These are phyloP conservation scores for Lampris megalopsis DNA, from an alignment of 2,113 vertebrate species.

Conservation along the genomic window DNA sequence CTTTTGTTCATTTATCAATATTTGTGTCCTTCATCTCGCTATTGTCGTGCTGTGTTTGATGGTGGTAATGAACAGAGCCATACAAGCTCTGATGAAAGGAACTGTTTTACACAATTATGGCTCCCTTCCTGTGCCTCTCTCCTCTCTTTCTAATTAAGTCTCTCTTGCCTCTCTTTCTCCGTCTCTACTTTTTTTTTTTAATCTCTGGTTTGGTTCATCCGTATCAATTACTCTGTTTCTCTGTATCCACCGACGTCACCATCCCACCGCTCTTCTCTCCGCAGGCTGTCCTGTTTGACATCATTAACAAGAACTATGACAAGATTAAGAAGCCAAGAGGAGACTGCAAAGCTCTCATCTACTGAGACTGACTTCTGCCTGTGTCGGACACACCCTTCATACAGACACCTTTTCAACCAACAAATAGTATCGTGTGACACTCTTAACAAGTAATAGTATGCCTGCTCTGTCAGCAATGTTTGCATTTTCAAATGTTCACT, in stretches of 20 bases:
- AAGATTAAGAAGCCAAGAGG: slow-evolving; percentile 93
- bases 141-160: slow-evolving; percentile 11
- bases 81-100: slow-evolving; percentile 60
- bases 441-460: slow-evolving; percentile 40
- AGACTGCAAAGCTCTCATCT: slow-evolving; percentile 91
- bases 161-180: background rate
- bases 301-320: slow-evolving; percentile 90
- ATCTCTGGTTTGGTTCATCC: background rate
- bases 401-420: background rate
- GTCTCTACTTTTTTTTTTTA: slow-evolving; percentile 1
- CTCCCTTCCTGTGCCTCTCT: slow-evolving; percentile 23
- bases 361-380: slow-evolving; percentile 74
- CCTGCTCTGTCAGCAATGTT: slow-evolving; percentile 7
- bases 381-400: background rate
- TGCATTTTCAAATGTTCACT: slow-evolving; percentile 12
- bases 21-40: slow-evolving; percentile 34
- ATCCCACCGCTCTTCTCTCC: slow-evolving; percentile 15
- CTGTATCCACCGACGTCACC: slow-evolving; percentile 7
- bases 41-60: slow-evolving; percentile 59
- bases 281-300: slow-evolving; percentile 89
- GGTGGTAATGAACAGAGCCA: slow-evolving; percentile 46
- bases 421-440: slow-evolving; percentile 56
- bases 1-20: slow-evolving; percentile 50
- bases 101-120: slow-evolving; percentile 25
- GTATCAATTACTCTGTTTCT: background rate